phyloP scores from a whole-genome alignment of 2,797 vertebrate genomes.

The Dipus sagitta region DNA sequence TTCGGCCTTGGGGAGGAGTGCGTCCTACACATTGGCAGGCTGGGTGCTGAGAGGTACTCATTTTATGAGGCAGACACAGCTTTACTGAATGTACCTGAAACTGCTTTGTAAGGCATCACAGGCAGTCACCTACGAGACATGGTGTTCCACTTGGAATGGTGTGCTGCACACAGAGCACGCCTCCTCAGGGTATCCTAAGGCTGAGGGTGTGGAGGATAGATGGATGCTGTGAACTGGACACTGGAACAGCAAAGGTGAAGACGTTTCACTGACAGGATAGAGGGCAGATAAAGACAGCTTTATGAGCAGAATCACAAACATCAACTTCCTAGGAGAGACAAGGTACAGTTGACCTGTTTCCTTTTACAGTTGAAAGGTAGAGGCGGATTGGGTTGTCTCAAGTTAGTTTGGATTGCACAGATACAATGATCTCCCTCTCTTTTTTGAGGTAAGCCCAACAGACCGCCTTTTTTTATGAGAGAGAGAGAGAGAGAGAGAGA shows the following conservation, averaged over 20 bases:
- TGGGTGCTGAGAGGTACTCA: constrained; percentile 79
- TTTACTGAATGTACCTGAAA: constrained; percentile 73
- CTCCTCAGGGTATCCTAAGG: neutral
- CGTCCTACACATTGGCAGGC: constrained; percentile 87
- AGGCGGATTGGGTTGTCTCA: neutral
- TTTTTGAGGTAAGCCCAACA: no score
- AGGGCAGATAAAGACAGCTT: neutral
- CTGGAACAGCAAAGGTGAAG: neutral
- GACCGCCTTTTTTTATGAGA: no score
- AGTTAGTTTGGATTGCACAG: neutral
- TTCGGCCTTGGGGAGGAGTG: constrained; percentile 91
- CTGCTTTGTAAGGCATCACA: neutral
- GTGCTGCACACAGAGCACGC: neutral
- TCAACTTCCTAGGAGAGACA: neutral
- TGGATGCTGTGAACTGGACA: neutral
- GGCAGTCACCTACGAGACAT: no score
- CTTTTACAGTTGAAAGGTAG: neutral
- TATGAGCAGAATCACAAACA: neutral
- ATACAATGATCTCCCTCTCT: neutral
- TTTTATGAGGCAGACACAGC: constrained; percentile 76
- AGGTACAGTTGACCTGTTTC: neutral
- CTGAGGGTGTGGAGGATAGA: neutral
- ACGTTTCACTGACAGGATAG: neutral
- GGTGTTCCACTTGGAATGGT: neutral
- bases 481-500: no score